Conservation (phyloP, 2,113 vertebrate genomes). For the Leptobrachium leishanense region DNA sequence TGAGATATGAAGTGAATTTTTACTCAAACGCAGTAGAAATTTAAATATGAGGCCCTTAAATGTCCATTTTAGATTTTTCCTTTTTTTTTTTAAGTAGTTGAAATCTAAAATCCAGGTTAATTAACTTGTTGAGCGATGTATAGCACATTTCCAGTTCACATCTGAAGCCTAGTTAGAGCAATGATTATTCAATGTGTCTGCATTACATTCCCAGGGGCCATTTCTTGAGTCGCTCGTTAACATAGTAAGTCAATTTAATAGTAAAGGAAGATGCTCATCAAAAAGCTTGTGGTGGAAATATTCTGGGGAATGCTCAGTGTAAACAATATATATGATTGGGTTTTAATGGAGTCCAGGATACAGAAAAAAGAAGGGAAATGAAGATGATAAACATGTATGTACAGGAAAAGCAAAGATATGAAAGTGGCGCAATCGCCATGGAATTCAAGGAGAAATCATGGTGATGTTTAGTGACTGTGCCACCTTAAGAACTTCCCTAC, state of each 20-base stretch:
- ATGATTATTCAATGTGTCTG: background rate
- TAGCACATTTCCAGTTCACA: background rate
- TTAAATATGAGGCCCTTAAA: background rate
- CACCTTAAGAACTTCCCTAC: too few relatives aligned
- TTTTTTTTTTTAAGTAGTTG: too few relatives aligned
- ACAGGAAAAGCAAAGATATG: too few relatives aligned
- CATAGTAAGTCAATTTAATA: conserved; percentile 18
- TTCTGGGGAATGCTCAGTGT: conserved; percentile 10
- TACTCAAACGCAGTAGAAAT: background rate
- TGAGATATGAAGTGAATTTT: background rate
- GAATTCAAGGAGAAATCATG: too few relatives aligned
- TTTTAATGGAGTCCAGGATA: too few relatives aligned
- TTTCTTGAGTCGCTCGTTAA: conserved; percentile 18
- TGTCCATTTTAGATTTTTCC: background rate
- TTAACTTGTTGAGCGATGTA: too few relatives aligned
- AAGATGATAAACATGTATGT: too few relatives aligned
- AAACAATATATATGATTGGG: background rate
- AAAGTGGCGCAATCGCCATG: too few relatives aligned
- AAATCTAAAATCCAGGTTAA: too few relatives aligned
- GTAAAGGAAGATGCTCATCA: conserved; percentile 24
- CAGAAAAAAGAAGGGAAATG: too few relatives aligned
- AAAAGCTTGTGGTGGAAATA: conserved; percentile 24
- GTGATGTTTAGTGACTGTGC: too few relatives aligned
- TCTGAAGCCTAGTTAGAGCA: background rate
- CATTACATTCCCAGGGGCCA: conserved; percentile 7